Conservation (phyloP, 2,113 vertebrate genomes). For the Aepyceros melampus region DNA sequence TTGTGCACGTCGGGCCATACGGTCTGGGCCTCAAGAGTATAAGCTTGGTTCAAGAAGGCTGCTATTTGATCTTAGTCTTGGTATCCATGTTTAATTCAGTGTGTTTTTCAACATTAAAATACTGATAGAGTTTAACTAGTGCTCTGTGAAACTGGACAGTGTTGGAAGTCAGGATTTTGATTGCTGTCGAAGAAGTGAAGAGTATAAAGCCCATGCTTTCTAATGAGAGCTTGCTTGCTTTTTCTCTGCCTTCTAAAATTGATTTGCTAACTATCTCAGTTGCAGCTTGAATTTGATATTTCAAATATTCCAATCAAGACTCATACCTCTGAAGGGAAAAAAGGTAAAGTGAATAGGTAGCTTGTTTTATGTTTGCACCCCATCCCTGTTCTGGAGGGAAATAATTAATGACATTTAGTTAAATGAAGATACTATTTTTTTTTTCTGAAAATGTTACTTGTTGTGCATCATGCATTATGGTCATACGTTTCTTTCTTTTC, state of each 20-base stretch:
- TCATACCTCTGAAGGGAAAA: neutral
- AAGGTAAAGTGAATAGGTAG: neutral
- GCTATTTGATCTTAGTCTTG: neutral
- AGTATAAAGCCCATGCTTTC: neutral
- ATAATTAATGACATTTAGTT: neutral
- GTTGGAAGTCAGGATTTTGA: slow-evolving; percentile 2
- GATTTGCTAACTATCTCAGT: neutral
- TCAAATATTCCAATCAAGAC: neutral
- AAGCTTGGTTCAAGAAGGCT: neutral
- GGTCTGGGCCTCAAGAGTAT: neutral
- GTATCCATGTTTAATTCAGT: neutral
- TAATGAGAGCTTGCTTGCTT: neutral
- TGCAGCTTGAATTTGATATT: neutral
- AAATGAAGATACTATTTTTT: neutral
- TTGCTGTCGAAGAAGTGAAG: neutral
- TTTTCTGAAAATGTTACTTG: neutral
- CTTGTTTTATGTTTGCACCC: neutral
- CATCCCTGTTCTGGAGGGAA: neutral
- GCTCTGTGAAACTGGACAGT: neutral
- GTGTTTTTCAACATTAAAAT: slow-evolving; percentile 7
- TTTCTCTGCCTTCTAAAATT: neutral
- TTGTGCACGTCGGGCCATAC: neutral
- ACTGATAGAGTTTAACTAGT: neutral
- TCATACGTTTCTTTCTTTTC: neutral
- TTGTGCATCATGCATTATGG: neutral